These are phyloP conservation scores for Brachyalestes nurse DNA, from an alignment of 2,797 vertebrate genomes.

Conservation along the genomic window DNA sequence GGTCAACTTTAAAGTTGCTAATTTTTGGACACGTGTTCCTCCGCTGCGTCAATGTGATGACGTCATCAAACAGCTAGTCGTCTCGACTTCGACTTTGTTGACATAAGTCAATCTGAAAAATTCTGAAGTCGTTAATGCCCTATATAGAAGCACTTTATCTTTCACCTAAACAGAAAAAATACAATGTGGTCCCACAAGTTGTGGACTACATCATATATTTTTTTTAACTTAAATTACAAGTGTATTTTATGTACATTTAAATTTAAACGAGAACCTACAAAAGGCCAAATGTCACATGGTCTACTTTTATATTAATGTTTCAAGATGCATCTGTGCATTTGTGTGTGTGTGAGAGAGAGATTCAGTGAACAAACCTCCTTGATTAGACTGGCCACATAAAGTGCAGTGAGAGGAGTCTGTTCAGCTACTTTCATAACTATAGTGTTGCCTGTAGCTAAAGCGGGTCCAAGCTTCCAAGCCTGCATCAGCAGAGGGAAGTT, in stretches of 20 bases:
- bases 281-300: not conserved
- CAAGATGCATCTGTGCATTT: not conserved
- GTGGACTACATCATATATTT: not conserved
- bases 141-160: not conserved
- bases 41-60: no score
- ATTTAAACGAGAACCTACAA: not conserved
- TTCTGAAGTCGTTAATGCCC: no score
- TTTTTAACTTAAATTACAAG: not conserved
- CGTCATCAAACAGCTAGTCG: no score
- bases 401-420: constrained; percentile 92
- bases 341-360: not conserved
- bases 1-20: no score
- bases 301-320: not conserved
- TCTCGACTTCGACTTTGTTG: no score
- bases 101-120: no score
- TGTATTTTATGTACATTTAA: not conserved
- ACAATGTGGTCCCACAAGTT: no score
- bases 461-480: constrained; percentile 93
- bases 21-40: no score
- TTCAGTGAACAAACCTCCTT: constrained; percentile 81
- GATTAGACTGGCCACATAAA: constrained; percentile 90
- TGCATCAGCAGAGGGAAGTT: constrained; percentile 96
- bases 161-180: not conserved
- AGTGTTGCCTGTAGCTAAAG: constrained; percentile 93
- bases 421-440: constrained; percentile 97